Base-by-base conservation (phyloP, 1,140 invertebrate genomes). In the Drosophila athabasca region DNA sequence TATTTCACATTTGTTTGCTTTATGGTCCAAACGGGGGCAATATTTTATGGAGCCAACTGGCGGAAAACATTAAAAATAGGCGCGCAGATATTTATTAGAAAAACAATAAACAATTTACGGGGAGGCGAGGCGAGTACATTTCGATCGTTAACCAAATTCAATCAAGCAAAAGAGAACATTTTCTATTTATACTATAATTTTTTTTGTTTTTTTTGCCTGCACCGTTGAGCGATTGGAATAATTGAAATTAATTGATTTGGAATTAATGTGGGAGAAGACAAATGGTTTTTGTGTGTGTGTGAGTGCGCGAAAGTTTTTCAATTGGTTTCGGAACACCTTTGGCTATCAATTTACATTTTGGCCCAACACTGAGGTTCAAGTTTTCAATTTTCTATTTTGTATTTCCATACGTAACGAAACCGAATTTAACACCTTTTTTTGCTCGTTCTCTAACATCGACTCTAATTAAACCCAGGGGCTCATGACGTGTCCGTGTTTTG, bases 221-320 rank as follows among this genome's bases (percentile, higher is more conserved):
- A 49, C 43, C 65, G 48, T 75, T 66, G 70, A 74, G 48, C 71
- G 71, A 74, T 74, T 43, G 29, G 52, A 75, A 74, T 75, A 74
- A 74, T 74, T 74, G 61, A 75, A 62, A 65, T 75, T 75, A 75
- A 75, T 75, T 75, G 61, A 75, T 75, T 74, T 75, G 39, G 49
- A 75, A 75, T 75, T 59, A 49, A 72, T 35, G 29, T 41, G 39
- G 54, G 46, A 58, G 35, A 5, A 39, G 35, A 39, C 11, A 39
- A 39, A 39, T 39, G 35, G 11, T 11, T 26, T 45, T 48, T 43
- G 31, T 48, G 49, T 41, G 11, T 22, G 7, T 26, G 44, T 67
- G 15, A 17, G 19, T n/a, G n/a, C 19, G 31, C 19, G 17, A 5
- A 9, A 44, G 39, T 48, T 49, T 53, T 55, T 39, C 45, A 52